Base-by-base conservation (phyloP, 2,888 invertebrate genomes). In the Drosophila basisetae region DNA sequence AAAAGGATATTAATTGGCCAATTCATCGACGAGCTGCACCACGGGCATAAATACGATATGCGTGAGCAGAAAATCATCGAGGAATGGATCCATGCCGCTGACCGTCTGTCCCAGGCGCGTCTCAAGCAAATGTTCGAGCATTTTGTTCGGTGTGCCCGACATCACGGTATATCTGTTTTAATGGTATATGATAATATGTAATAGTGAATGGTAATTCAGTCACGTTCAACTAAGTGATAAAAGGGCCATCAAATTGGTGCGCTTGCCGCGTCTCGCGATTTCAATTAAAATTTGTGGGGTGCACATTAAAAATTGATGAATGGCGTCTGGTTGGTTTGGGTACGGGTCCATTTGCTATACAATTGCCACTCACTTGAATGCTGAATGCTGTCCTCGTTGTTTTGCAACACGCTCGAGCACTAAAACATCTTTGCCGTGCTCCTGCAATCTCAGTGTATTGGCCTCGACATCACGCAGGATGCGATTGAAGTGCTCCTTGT, bases 131-230 rank as follows among this genome's bases (percentile, higher is more conserved):
- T 97, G 96, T 92, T 97, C 97, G 84, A 97, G 93, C 96, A 97
- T 97, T 93, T 97, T 97, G 91, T 96, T 96, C 52, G 97, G 96
- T 68, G 96, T 96, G 63, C 97, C 97, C 74, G 97, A 96, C 96
- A 97, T 97, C 82, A 97, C 97, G 87, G 96, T 97, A 92, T 97
- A 97, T 93, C 96, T 96, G 91, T 61, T 41, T 61, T 41, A 9
- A 37, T 16, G 50, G 16, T 13, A 60, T 28, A 39, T 13, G 18
- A 16, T 25, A 25, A 13, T 11, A 62, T 3, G 6, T 31, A 13
- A 31, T 31, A 31, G 30, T 47, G 54, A 68, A 63, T 66, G 59
- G 25, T 53, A 68, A 64, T 71, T 69, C 28, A 62, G 63, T 71
- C 74, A 72, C 79, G 70, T 78, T 53, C 58, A 60, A 70, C 28